Percentiles rank a stretch among this genome's conserved stretches.
phyloP scores from a whole-genome alignment of 2,888 invertebrate genomes.

The Electrophaes corylata region DNA sequence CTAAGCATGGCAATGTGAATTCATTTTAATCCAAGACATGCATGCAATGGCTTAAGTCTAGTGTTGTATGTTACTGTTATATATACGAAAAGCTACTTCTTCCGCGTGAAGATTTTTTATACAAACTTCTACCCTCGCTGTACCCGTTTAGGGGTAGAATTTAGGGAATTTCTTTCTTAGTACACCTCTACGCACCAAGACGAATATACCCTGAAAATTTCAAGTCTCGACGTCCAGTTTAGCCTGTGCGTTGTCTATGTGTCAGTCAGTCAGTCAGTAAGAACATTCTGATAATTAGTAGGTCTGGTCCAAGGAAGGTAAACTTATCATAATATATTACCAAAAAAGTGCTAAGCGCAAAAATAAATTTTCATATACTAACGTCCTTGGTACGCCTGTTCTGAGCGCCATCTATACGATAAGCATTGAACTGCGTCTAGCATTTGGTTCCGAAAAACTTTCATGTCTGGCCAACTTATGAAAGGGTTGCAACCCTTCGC shows the following conservation, averaged over 20 bases:
- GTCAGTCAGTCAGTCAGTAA: no score
- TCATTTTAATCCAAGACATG: not conserved
- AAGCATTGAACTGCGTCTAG: not conserved
- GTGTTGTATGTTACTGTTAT: no score
- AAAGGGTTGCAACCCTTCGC: not conserved
- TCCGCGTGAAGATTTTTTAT: no score
- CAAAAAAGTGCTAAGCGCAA: not conserved
- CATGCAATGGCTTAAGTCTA: not conserved
- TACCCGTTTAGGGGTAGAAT: no score
- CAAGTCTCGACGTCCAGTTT: no score
- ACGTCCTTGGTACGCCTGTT: not conserved
- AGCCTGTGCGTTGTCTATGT: no score
- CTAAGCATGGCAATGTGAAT: not conserved
- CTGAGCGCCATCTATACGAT: constrained; percentile 12
- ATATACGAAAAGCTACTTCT: no score
- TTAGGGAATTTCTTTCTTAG: no score
- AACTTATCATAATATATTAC: not conserved
- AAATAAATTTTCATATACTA: not conserved
- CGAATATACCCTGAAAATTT: no score
- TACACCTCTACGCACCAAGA: no score
- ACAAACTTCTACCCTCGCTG: no score
- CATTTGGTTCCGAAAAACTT: not conserved
- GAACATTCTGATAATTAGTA: no score
- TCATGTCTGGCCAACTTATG: not conserved
- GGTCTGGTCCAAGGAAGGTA: constrained; percentile 7